Conservation (phyloP, 2,113 vertebrate genomes). For the Cercopithecus mona region DNA sequence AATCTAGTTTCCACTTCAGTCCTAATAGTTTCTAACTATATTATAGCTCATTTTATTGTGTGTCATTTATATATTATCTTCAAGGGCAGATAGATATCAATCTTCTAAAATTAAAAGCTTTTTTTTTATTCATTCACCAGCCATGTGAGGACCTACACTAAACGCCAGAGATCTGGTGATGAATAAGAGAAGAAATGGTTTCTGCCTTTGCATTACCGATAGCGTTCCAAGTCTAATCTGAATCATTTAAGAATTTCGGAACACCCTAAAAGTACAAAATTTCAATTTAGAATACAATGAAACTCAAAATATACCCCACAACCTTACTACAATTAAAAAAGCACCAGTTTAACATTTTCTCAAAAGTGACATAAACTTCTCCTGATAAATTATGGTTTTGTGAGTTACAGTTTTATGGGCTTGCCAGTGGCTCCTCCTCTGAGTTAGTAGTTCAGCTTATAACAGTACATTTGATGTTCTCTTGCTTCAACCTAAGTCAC, state of each 20-base stretch:
- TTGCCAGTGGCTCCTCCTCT: not conserved
- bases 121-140: not conserved
- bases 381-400: not conserved
- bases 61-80: not conserved
- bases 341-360: not conserved
- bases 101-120: constrained; percentile 11
- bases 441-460: not conserved
- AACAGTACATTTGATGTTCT: not conserved
- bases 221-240: not conserved
- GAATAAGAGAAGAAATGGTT: not conserved
- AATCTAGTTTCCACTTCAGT: not conserved
- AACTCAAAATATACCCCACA: not conserved
- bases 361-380: not conserved
- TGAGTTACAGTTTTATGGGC: not conserved
- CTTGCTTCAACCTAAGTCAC: not conserved
- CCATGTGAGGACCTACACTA: not conserved
- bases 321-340: not conserved
- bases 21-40: not conserved
- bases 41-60: not conserved
- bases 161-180: not conserved
- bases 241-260: not conserved
- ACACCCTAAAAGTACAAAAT: not conserved
- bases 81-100: not conserved
- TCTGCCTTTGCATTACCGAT: not conserved
- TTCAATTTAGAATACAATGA: not conserved